Percentiles rank a stretch among this genome's conserved stretches.
phyloP scores from a whole-genome alignment of 2,888 invertebrate genomes.

The Drymonia ruficornis region DNA sequence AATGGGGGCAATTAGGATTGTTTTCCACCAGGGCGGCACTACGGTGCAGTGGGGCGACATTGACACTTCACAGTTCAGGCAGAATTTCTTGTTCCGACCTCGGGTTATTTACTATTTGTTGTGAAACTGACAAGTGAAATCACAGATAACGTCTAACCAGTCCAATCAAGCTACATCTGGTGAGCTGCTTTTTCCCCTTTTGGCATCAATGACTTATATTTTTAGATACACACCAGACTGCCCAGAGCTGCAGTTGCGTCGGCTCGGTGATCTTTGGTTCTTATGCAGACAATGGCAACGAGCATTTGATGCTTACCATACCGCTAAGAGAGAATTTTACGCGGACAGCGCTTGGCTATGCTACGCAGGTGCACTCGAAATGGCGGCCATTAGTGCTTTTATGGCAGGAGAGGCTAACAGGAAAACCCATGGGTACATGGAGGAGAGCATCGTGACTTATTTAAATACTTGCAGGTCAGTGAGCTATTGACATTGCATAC shows the following conservation, averaged over 20 bases:
- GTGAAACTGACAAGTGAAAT: too few relatives aligned
- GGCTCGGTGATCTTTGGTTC: slow-evolving; percentile 97
- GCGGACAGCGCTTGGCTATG: slow-evolving; percentile 99
- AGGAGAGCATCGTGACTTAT: slow-evolving; percentile 96
- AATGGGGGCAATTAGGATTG: too few relatives aligned
- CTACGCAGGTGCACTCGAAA: slow-evolving; percentile 98
- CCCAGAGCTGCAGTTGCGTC: slow-evolving; percentile 95
- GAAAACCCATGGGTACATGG: slow-evolving; percentile 96
- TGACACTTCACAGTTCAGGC: too few relatives aligned
- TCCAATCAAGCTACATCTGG: too few relatives aligned
- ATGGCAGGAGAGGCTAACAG: slow-evolving; percentile 92
- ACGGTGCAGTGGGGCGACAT: too few relatives aligned
- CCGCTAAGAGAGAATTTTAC: slow-evolving; percentile 98
- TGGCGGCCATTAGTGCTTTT: slow-evolving; percentile 97
- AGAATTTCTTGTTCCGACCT: too few relatives aligned
- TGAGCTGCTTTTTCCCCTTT: too few relatives aligned
- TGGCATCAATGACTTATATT: too few relatives aligned
- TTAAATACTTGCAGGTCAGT: slow-evolving; percentile 94
- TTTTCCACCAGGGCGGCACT: too few relatives aligned
- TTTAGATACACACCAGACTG: slow-evolving; percentile 92
- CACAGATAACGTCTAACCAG: too few relatives aligned
- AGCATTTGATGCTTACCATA: slow-evolving; percentile 97
- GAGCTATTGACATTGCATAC: slow-evolving; percentile 31
- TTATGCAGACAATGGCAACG: slow-evolving; percentile 97
- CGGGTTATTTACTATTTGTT: too few relatives aligned